Evolutionary conservation across 2,113 vertebrate genomes (phyloP).

Genomic region (Phocoena phocoena): DNA sequence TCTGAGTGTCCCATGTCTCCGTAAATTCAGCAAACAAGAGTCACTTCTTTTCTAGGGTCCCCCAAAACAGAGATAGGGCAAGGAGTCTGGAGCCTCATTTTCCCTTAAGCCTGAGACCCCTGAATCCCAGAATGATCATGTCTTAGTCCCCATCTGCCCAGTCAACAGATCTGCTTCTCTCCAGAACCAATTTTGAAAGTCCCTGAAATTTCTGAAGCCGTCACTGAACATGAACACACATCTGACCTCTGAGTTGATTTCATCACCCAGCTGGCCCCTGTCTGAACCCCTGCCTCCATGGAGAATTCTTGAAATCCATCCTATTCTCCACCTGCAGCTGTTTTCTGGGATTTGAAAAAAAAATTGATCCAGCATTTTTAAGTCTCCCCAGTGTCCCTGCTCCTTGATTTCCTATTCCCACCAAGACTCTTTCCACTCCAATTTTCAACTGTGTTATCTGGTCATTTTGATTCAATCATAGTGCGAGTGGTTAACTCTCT

Average conservation of each 20-base stretch:
- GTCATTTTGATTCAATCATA: not conserved
- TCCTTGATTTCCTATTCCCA: not conserved
- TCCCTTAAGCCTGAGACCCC: not conserved
- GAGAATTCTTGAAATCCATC: conserved; percentile 70
- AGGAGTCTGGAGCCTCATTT: not conserved
- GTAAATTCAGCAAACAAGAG: not conserved
- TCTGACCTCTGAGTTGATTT: conserved; percentile 65
- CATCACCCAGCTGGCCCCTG: conserved; percentile 73
- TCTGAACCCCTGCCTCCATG: conserved; percentile 67
- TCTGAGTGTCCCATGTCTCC: not conserved
- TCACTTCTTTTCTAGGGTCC: not conserved
- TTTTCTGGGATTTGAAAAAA: conserved; percentile 50
- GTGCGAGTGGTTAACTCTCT: not conserved
- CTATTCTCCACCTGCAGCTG: conserved; percentile 73
- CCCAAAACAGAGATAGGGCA: not conserved
- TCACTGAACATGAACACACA: conserved; percentile 46
- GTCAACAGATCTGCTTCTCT: not conserved
- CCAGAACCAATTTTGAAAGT: conserved; percentile 62
- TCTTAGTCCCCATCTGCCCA: not conserved
- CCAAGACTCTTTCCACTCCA: not conserved
- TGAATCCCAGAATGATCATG: not conserved
- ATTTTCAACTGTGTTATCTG: not conserved
- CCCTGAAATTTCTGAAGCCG: conserved; percentile 71
- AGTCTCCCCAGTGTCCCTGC: not conserved
- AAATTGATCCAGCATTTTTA: conserved; percentile 8